These are phyloP conservation scores for Amorpha juglandis DNA, from an alignment of 2,888 invertebrate genomes.

Conservation along the genomic window DNA sequence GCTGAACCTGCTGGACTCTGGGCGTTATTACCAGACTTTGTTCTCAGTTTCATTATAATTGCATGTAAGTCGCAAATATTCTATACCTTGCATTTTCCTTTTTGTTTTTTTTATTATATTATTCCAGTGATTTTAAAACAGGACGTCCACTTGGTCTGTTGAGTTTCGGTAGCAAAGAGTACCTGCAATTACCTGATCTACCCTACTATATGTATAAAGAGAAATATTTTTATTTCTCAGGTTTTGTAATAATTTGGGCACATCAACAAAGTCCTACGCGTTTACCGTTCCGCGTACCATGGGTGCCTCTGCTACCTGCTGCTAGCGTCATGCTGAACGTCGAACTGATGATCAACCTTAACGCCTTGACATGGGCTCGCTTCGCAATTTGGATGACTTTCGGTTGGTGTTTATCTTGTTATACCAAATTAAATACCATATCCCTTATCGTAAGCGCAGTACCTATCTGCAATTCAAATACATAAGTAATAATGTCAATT, in stretches of 20 bases:
- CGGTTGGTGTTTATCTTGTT: constrained; percentile 77
- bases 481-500: no score
- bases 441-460: no score
- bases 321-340: constrained; percentile 92
- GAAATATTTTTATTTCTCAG: constrained; percentile 63
- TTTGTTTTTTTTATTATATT: no score
- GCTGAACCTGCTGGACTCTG: constrained; percentile 86
- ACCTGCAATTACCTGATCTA: no score
- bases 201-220: no score
- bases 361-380: constrained; percentile 91
- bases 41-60: constrained; percentile 85
- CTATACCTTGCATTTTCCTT: no score
- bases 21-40: constrained; percentile 86
- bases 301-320: constrained; percentile 91
- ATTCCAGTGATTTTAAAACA: no score
- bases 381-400: constrained; percentile 94
- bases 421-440: constrained; percentile 14
- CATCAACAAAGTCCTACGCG: constrained; percentile 90
- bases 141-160: no score
- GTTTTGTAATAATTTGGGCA: constrained; percentile 89
- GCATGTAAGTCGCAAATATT: constrained; percentile 87
- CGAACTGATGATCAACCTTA: constrained; percentile 92
- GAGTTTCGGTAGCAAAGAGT: no score
- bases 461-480: no score
- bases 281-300: constrained; percentile 90